These are phyloP conservation scores for Pterocles gutturalis DNA, from an alignment of 2,113 vertebrate species.

Conservation along the genomic window DNA sequence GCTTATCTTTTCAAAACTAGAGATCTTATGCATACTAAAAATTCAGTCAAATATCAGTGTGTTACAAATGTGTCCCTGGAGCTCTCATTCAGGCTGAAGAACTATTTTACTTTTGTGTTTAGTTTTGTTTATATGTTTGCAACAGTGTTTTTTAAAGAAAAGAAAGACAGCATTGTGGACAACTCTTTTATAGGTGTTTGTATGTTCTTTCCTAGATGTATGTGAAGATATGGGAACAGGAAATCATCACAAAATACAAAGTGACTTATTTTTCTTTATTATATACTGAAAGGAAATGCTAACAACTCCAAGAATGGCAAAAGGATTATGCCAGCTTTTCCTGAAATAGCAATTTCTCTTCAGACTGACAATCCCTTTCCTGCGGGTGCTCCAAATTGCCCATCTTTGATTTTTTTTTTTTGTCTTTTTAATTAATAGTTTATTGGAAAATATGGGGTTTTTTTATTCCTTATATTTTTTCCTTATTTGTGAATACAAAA, in stretches of 20 bases:
- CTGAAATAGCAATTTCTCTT: not conserved
- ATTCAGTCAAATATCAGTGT: not conserved
- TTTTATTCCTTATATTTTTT: not conserved
- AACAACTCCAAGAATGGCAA: not conserved
- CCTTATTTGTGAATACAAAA: not conserved
- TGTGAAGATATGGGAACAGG: not conserved
- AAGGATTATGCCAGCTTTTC: not conserved
- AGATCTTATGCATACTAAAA: not conserved
- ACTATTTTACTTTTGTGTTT: not conserved
- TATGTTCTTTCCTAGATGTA: conserved; percentile 31
- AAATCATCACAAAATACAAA: conserved; percentile 4
- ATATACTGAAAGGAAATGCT: not conserved
- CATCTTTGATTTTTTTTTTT: not conserved
- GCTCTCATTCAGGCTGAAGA: not conserved
- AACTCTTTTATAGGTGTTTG: not conserved
- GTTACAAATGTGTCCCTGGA: not conserved
- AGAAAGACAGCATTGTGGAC: not conserved
- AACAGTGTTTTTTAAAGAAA: not conserved
- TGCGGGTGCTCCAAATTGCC: not conserved
- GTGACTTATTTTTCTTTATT: not conserved
- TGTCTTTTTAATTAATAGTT: not conserved
- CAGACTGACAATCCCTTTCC: not conserved
- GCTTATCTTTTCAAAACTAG: not conserved
- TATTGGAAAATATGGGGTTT: not conserved
- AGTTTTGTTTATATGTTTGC: not conserved